A percentile compares a stretch with the other conserved stretches of the same genome.
These are phyloP conservation scores for Leucoptera coffeella DNA, from an alignment of 2,888 invertebrate species.

Conservation along the genomic window DNA sequence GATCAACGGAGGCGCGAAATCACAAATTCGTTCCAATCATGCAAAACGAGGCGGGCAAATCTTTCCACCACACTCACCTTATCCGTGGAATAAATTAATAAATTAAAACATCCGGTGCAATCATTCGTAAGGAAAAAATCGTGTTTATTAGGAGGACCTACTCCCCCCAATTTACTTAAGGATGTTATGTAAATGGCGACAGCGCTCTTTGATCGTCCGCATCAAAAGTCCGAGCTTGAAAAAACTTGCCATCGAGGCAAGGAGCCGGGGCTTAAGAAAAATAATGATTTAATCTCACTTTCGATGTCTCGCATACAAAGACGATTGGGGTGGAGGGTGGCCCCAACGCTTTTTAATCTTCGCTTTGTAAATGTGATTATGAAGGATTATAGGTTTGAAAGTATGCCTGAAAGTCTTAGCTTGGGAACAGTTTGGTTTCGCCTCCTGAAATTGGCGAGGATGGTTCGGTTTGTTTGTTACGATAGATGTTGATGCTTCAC, in stretches of 20 bases:
- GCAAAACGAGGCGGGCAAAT: background rate
- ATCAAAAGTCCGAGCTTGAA: slow-evolving; percentile 41
- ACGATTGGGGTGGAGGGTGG: slow-evolving; percentile 16
- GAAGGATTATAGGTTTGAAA: slow-evolving; percentile 55
- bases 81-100: slow-evolving; percentile 37
- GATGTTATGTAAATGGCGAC: slow-evolving; percentile 54
- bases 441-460: too few species aligned
- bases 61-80: too few species aligned
- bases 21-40: too few species aligned
- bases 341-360: slow-evolving; percentile 45
- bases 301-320: slow-evolving; percentile 52
- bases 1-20: too few species aligned
- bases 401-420: slow-evolving; percentile 52
- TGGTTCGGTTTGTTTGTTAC: too few species aligned
- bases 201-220: slow-evolving; percentile 53
- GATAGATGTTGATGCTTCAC: too few species aligned
- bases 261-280: slow-evolving; percentile 51
- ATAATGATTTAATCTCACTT: slow-evolving; percentile 56
- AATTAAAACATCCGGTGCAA: slow-evolving; percentile 34
- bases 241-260: slow-evolving; percentile 36
- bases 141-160: slow-evolving; percentile 26
- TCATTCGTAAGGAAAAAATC: too few species aligned
- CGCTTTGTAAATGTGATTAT: slow-evolving; percentile 58
- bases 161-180: slow-evolving; percentile 47
- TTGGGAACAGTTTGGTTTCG: too few species aligned